Base-by-base conservation (phyloP, 1,140 invertebrate genomes). In the Idris sp. region DNA sequence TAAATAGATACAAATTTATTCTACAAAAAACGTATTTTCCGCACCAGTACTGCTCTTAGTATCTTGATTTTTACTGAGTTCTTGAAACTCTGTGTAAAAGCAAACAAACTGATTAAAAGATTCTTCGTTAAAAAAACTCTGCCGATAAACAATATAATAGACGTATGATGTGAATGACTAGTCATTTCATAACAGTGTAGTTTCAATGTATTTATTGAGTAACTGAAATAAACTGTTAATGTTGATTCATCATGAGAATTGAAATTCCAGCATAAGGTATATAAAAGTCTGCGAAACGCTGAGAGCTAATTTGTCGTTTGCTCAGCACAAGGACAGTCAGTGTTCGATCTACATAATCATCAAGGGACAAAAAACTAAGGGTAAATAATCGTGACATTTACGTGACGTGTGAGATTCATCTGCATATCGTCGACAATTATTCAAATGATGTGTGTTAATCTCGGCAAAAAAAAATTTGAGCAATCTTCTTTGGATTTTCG, bases 211-310 rank as follows among this genome's bases (percentile, higher is more conserved):
- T 44, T 15, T 28, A 16, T 51, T 46, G 11, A 5, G 25, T 18
- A 38, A 51, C 46, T 51, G 35, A 62, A 40, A 51, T 11, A 18
- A 2, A 33, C 11, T 31, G 33, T 62, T 51, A 51, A 22, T 41
- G 58, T 49, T 35, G 35, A 62, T 43, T 62, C 58, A 62, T 62
- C 58, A 16, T 62, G 44, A 61, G 58, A 62, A 51, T 62, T 33
- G 16, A 51, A 51, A 59, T 35, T 46, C n/a, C 28, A 11, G n/a
- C 14, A 8, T 15, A 1, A 1, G 11, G 58, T 61, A 61, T 61
- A 61, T 49, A 61, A 61, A 48, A 35, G 30, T 49, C 5, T 36
- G 18, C 13, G 26, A 36, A 36, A 36, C 9, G 14, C 30, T 11
- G 2, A 9, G 7, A 10, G 38, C 16, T 22, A 11, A 53, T 53